Evolutionary conservation across 2,113 vertebrate genomes (phyloP), one percentile per base, ranked within the genome.

Genomic region (Bubo bubo): DNA sequence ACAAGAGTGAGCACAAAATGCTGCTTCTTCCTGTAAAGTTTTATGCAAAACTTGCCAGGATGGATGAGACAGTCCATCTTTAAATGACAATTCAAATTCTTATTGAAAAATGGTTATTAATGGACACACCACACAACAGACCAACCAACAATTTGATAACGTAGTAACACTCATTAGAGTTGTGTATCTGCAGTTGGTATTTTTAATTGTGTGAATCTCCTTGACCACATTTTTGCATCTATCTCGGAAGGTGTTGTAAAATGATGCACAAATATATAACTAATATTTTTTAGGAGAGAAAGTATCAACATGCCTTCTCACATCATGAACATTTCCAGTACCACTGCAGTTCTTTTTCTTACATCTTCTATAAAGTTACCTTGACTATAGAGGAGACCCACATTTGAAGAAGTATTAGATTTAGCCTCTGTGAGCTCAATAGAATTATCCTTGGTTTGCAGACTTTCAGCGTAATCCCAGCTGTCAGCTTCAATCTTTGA

Each of bases 41-140:
- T 41, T 18, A 45, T 45, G 43, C 17, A 45, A 45, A 16, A 45
- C 16, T 45, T 45, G 43, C 43, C 43, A 45, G 43, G 43, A 45
- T 45, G 43, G 43, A 17, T 45, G 43, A 62, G 10, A 19, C 4
- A 62, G 27, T 16, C 3, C 16, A 11, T 28, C 18, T 23, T 64
- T 49, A 22, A 62, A 58, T 9, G 12, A 26, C 12, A 41, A 49
- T 10, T 41, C 9, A 35, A 19, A 32, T 4, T 3, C 7, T 35
- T 86, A 22, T 19, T 28, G 45, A 49, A 63, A 85, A 79, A 10
- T 2, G 19, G 52, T 41, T 60, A 76, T 14, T 59, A 63, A 45
- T 2, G 30, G 70, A 34, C 11, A 41, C 24, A 76, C 5, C 32
- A 50, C 1, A 5, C 0, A 0, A 34, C 0, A 73, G 9, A 73